Percentiles rank a stretch among this genome's conserved stretches.
phyloP scores from a whole-genome alignment of 2,113 vertebrate genomes.

The Neopipo cinnamomea region DNA sequence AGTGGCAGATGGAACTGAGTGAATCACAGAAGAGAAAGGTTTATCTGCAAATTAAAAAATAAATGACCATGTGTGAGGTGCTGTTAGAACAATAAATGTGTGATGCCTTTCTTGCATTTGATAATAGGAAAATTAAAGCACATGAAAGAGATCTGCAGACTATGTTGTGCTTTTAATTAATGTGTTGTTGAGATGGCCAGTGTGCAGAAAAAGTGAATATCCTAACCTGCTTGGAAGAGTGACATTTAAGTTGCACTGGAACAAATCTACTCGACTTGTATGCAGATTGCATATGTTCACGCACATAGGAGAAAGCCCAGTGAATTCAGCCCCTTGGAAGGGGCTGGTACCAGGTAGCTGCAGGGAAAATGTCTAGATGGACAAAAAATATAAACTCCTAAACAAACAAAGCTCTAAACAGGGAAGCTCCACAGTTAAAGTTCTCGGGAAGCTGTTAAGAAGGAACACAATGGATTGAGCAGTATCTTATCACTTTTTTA shows the following conservation, averaged over 20 bases:
- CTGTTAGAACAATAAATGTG: background rate
- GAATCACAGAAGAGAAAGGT: background rate
- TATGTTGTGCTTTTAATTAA: background rate
- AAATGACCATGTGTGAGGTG: background rate
- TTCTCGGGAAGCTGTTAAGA: background rate
- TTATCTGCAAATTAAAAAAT: background rate
- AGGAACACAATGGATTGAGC: background rate
- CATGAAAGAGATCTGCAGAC: background rate
- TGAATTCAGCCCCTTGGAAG: background rate
- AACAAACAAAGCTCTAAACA: background rate
- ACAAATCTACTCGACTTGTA: background rate
- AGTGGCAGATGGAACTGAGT: background rate
- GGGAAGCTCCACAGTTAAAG: accelerated
- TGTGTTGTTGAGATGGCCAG: accelerated
- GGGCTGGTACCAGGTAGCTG: background rate
- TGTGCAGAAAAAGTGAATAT: background rate
- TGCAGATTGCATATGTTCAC: background rate
- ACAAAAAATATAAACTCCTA: background rate
- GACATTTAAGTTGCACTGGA: background rate
- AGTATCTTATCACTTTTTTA: background rate
- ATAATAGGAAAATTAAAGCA: background rate
- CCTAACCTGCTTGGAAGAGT: background rate
- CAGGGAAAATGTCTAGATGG: background rate
- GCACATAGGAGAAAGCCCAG: background rate
- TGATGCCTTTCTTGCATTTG: background rate